Base-by-base conservation (phyloP, 2,113 vertebrate genomes). In the Silurus meridionalis region DNA sequence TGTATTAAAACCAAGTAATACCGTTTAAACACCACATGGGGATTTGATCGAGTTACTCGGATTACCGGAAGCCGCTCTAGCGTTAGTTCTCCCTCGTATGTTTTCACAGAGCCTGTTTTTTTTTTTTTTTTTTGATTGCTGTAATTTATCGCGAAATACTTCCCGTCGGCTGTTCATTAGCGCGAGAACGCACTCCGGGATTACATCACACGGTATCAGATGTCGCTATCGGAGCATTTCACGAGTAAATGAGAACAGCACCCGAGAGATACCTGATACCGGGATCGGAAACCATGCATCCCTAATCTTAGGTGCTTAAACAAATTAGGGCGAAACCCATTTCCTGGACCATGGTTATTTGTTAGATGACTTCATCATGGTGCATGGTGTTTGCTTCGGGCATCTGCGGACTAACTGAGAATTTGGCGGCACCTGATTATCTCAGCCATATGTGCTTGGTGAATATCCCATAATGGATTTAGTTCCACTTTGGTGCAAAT, bases 331-430 rank as follows among this genome's bases (percentile, higher is more conserved):
- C 67, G 46, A 52, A 52, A 86, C 69, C 64, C 11, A 37, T 48
- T 66, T 60, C 53, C 85, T 60, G 85, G 52, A 74, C 79, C 60
- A 57, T 23, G 28, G 23, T n/a, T 80, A 11, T 72, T 53, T 66
- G 25, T 87, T 21, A 80, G 55, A 55, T 87, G 58, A 84, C 83
- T 19, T 78, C 11, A 63, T 28, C 21, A 25, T 46, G 10, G 23
- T 55, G 8, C 74, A 63, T 37, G 48, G 60, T 23, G 46, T n/a
- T 2, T 61, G 14, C 13, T 75, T 72, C 48, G 58, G 74, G 61
- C 53, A 46, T 66, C 37, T 8, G 25, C 55, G 83, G 46, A 46
- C 14, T 19, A 83, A 28, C 28, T 13, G 28, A 46, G 46, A 9
- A 25, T 80, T 58, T 58, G 55, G 37, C 55, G 55, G 60, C n/a